phyloP scores from a whole-genome alignment of 2,113 vertebrate genomes.

The Saccopteryx leptura region DNA sequence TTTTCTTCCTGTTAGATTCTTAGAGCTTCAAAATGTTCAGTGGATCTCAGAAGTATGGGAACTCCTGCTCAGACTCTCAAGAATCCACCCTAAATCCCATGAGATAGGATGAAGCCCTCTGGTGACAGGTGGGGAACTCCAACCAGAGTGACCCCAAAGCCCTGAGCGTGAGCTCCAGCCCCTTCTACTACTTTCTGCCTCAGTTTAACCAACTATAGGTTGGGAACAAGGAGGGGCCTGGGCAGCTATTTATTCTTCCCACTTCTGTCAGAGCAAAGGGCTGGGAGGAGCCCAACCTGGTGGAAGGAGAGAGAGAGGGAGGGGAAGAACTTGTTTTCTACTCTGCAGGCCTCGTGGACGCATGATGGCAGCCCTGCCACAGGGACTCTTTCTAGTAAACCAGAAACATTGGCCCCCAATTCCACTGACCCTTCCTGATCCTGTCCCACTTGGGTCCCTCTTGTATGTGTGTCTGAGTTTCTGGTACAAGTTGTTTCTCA shows the following conservation, averaged over 20 bases:
- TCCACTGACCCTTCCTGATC: not conserved
- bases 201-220: not conserved
- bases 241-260: not conserved
- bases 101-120: not conserved
- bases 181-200: not conserved
- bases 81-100: not conserved
- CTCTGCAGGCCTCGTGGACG: rapidly evolving
- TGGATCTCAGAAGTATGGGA: not conserved
- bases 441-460: rapidly evolving
- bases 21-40: not conserved
- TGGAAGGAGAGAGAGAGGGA: not conserved
- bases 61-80: not conserved
- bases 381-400: not conserved
- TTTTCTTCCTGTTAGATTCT: not conserved
- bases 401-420: not conserved
- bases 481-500: not conserved
- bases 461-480: not conserved
- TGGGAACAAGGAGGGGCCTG: not conserved
- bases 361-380: too few relatives aligned
- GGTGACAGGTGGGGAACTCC: not conserved
- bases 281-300: not conserved
- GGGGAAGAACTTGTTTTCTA: not conserved
- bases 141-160: not conserved
- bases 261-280: not conserved
- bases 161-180: not conserved